Conservation (phyloP, 2,113 vertebrate genomes). For the Pseudorasbora parva region DNA sequence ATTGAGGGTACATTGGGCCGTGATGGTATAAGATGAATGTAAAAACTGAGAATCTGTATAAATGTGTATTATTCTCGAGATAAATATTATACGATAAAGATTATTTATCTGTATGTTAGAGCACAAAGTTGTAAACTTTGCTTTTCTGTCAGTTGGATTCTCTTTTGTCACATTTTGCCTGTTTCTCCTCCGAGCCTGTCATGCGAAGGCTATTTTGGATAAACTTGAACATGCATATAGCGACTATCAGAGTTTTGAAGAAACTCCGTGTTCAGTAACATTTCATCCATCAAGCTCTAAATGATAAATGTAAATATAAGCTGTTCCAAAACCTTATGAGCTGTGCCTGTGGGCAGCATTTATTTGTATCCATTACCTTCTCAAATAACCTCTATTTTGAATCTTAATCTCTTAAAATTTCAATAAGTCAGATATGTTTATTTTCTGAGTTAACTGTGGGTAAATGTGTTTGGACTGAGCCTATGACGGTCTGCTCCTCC, state of each 20-base stretch:
- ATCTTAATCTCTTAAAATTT: neutral
- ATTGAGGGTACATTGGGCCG: neutral
- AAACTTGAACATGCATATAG: constrained; percentile 1
- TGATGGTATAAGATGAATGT: constrained; percentile 25
- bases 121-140: neutral
- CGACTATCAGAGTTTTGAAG: neutral
- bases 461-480: constrained; percentile 20
- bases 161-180: neutral
- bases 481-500: constrained; percentile 16
- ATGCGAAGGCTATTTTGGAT: neutral
- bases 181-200: neutral
- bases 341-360: neutral
- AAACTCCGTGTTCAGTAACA: neutral
- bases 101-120: constrained; percentile 12
- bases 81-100: constrained; percentile 10
- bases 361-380: constrained; percentile 7
- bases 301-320: constrained; percentile 3
- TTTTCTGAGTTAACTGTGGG: neutral
- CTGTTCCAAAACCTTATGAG: constrained; percentile 10
- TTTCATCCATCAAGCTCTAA: neutral
- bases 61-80: constrained; percentile 3
- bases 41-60: constrained; percentile 3
- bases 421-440: neutral
- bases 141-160: neutral
- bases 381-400: constrained; percentile 14